Percentiles rank a stretch among this genome's conserved stretches.
Conservation (phyloP, 2,888 invertebrate genomes). For the Acleris holmiana region DNA sequence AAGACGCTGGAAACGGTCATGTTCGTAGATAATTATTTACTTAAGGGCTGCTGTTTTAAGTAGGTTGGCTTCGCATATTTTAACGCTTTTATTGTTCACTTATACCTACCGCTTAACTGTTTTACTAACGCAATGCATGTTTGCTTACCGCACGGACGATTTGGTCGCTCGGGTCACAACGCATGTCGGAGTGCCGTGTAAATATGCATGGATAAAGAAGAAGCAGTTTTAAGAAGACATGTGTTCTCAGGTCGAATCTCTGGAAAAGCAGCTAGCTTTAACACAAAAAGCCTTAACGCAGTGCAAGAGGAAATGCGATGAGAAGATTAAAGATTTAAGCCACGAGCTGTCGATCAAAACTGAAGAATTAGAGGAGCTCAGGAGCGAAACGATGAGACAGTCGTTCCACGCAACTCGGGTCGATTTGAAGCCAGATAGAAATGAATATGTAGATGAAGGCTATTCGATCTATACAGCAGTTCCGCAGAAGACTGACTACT, state of each 20-base stretch:
- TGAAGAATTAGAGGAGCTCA: constrained; percentile 78
- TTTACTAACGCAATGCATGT: constrained; percentile 53
- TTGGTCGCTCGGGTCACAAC: constrained; percentile 55
- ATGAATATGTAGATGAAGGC: constrained; percentile 77
- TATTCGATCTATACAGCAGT: constrained; percentile 77
- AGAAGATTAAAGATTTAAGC: constrained; percentile 82
- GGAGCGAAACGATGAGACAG: constrained; percentile 75
- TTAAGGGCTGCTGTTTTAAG: not conserved
- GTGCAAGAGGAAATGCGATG: constrained; percentile 81
- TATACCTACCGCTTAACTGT: constrained; percentile 49
- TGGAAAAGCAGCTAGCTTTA: constrained; percentile 83
- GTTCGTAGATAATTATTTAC: not conserved
- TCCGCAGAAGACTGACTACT: constrained; percentile 78
- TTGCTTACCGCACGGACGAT: constrained; percentile 45
- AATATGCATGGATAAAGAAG: constrained; percentile 66
- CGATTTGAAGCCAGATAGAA: constrained; percentile 75
- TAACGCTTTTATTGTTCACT: constrained; percentile 56
- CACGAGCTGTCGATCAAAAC: constrained; percentile 84
- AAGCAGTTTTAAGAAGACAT: constrained; percentile 71
- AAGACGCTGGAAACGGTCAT: not conserved
- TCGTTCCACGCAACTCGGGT: constrained; percentile 74
- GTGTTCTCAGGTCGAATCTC: constrained; percentile 84
- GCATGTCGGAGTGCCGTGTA: constrained; percentile 66
- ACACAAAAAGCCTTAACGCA: constrained; percentile 83
- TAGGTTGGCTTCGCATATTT: constrained; percentile 45